Base-by-base conservation (phyloP, 2,888 invertebrate genomes). In the Volucella inanis region DNA sequence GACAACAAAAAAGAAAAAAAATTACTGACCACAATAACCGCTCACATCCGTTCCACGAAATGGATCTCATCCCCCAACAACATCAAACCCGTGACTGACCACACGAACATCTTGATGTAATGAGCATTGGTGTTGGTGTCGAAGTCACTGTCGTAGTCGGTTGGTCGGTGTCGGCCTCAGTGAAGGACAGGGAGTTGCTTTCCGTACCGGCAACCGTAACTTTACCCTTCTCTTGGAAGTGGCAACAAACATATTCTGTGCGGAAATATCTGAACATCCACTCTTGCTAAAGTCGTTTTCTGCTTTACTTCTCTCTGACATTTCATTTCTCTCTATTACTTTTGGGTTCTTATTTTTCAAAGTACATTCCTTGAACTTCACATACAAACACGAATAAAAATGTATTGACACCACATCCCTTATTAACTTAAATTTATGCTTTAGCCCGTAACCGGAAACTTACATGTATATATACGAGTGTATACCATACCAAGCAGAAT, bases 51-150 rank as follows among this genome's bases (percentile, higher is more conserved):
- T 65, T 55, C 12, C 55, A 57, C 55, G 39, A 54, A 65, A 65
- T 49, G 62, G 61, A 54, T 72, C 31, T 6, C 31, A 31, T 54
- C 45, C 12, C 52, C 50, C 6, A 31, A 31, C 6, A 45, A 4
- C 49, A 4, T 50, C n/a, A 41, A 57, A 49, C 15, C 55, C 62
- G 38, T 50, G 64, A 71, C 9, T 15, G 15, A 68, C 72, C 77
- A 43, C 76, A 76, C 61, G 61, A 62, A 64, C 71, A 54, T 59
- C 52, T 52, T 52, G 49, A 61, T 71, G 54, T 67, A 77, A 82
- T 72, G 49, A 67, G 61, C 59, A 50, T 52, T 38, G 38, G 31
- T 72, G 55, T 52, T 65, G 43, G 18, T 62, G 50, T 41, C 8
- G 22, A 62, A 31, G 31, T 31, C 31, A 31, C 6, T 31, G 31